Evolutionary conservation across 2,888 invertebrate species (phyloP).

Genomic region (Apamea crenata): DNA sequence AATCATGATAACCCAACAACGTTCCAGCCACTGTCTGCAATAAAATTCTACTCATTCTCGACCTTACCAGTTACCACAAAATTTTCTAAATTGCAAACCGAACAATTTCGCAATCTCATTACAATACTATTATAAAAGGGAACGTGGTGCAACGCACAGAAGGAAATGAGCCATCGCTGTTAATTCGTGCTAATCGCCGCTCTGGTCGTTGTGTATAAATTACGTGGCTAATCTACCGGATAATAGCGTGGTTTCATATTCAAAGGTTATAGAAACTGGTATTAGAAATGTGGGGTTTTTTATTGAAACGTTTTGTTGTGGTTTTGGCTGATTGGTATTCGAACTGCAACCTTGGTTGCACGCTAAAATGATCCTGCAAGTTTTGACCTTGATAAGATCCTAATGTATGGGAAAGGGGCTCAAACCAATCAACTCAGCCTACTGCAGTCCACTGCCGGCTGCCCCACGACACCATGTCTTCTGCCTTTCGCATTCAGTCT

Average conservation of each 20-base stretch:
- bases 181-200: constrained; percentile 19
- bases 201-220: constrained; percentile 9
- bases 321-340: not conserved
- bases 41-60: constrained; percentile 14
- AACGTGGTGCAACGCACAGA: constrained; percentile 21
- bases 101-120: constrained; percentile 31
- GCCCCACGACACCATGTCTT: not conserved
- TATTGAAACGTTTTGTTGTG: not conserved
- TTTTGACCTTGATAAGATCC: not conserved
- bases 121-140: constrained; percentile 17
- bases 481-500: not conserved
- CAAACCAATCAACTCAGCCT: no score
- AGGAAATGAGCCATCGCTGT: constrained; percentile 29
- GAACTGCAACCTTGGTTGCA: not conserved
- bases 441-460: no score
- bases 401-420: not conserved
- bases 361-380: not conserved
- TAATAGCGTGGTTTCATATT: constrained; percentile 35
- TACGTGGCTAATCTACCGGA: constrained; percentile 41
- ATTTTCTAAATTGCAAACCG: constrained; percentile 28
- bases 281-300: constrained; percentile 10
- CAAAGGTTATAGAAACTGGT: constrained; percentile 44
- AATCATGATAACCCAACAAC: not conserved
- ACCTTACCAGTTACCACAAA: constrained; percentile 20
- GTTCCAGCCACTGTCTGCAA: not conserved